A percentile compares a stretch with the other conserved stretches of the same genome.
Conservation (phyloP, 2,888 invertebrate genomes). For the Stratiomys singularior region DNA sequence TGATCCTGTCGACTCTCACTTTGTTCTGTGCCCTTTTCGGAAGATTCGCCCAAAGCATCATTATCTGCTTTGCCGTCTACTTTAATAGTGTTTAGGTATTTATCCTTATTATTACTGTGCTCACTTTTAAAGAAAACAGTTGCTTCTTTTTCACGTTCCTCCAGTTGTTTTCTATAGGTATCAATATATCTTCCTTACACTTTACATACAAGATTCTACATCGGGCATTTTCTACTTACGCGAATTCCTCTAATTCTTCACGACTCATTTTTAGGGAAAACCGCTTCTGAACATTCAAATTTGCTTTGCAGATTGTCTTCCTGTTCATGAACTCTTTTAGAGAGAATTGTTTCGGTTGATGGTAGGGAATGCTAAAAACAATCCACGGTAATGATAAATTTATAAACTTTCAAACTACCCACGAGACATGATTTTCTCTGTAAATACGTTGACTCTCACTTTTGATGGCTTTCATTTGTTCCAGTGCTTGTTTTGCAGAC, state of each 20-base stretch:
- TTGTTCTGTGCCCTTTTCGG: background rate
- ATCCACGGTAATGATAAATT: background rate
- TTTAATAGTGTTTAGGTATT: background rate
- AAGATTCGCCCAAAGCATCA: too few species aligned
- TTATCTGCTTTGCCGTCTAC: too few species aligned
- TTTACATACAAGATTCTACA: too few species aligned
- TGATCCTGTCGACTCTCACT: background rate
- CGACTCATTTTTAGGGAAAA: conserved; percentile 73
- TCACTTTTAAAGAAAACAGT: conserved; percentile 81
- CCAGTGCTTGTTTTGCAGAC: conserved; percentile 74
- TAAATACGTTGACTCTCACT: conserved; percentile 86
- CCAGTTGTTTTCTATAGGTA: conserved; percentile 71
- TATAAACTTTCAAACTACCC: conserved; percentile 19
- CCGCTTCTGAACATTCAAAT: conserved; percentile 43
- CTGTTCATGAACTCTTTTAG: conserved; percentile 79
- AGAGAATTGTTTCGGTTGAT: conserved; percentile 81
- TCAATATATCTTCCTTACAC: background rate
- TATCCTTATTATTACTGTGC: conserved; percentile 54
- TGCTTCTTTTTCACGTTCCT: conserved; percentile 79
- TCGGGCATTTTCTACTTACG: conserved; percentile 65
- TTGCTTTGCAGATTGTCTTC: conserved; percentile 57
- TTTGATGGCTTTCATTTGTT: conserved; percentile 79
- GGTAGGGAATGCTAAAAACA: conserved; percentile 78
- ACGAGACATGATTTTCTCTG: conserved; percentile 75
- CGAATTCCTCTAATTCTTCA: conserved; percentile 73